Conservation (phyloP, 1,140 invertebrate genomes). For the Calycopis cecrops region DNA sequence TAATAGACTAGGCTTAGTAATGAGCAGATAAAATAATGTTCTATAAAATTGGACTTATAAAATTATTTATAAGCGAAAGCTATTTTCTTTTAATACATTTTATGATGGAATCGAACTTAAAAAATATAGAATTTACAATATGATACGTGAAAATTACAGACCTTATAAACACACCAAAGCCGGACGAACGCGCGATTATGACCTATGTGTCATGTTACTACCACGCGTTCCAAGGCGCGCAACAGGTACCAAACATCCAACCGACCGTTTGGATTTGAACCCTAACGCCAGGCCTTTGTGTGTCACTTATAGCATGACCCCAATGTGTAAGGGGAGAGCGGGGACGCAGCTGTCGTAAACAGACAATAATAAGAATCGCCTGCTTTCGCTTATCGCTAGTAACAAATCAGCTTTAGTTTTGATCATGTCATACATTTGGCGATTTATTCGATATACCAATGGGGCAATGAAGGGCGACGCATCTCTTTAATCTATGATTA, state of each 20-base stretch:
- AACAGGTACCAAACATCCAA: constrained; percentile 84
- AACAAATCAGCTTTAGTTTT: too few species aligned
- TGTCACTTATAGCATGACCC: constrained; percentile 67
- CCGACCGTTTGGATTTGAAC: constrained; percentile 38
- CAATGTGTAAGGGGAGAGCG: constrained; percentile 27
- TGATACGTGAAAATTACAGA: constrained; percentile 81
- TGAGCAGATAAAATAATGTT: too few species aligned
- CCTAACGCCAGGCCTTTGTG: constrained; percentile 62
- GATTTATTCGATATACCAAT: too few species aligned
- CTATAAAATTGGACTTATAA: too few species aligned
- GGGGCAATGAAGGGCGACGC: too few species aligned
- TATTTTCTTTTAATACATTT: neutral
- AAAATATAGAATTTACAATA: constrained; percentile 30
- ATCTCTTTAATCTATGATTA: too few species aligned
- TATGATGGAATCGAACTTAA: constrained; percentile 8
- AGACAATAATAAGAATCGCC: too few species aligned
- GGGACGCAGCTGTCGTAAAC: neutral
- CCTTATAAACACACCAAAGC: constrained; percentile 98
- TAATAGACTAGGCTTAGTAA: too few species aligned
- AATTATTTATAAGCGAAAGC: too few species aligned
- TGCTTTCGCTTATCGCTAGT: too few species aligned
- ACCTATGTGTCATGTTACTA: constrained; percentile 99
- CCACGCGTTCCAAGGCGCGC: constrained; percentile 98
- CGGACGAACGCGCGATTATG: constrained; percentile 98
- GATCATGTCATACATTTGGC: too few species aligned